Conservation (phyloP, 2,888 invertebrate genomes). For the Leptopilina syphax region DNA sequence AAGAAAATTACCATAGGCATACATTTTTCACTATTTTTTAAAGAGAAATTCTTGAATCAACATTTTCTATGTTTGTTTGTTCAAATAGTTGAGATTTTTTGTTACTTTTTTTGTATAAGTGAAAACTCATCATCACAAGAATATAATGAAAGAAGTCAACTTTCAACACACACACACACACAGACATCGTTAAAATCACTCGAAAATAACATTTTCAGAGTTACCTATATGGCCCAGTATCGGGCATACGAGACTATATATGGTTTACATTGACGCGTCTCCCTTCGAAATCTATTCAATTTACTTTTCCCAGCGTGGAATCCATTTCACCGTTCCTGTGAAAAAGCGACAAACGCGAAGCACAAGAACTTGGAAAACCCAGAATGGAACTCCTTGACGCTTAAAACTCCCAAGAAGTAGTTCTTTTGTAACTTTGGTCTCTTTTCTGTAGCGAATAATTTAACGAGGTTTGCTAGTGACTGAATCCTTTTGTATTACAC, state of each 20-base stretch:
- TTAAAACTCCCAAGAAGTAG: slow-evolving; percentile 21
- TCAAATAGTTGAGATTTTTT: too few relatives aligned
- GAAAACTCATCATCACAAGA: slow-evolving; percentile 11
- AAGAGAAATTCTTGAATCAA: too few relatives aligned
- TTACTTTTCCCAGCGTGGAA: slow-evolving; percentile 57
- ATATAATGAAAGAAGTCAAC: slow-evolving; percentile 22
- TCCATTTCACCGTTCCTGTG: slow-evolving; percentile 43
- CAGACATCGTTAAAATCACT: slow-evolving; percentile 30
- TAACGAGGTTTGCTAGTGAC: slow-evolving; percentile 18
- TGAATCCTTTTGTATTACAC: neutral
- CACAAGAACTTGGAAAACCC: slow-evolving; percentile 10
- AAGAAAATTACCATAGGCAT: too few relatives aligned
- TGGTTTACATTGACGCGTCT: neutral
- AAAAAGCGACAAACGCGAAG: slow-evolving; percentile 28
- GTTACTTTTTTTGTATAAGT: neutral
- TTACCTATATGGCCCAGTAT: slow-evolving; percentile 24
- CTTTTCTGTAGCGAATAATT: slow-evolving; percentile 25
- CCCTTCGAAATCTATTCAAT: slow-evolving; percentile 61
- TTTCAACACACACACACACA: slow-evolving; percentile 3
- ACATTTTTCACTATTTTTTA: too few relatives aligned
- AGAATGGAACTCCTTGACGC: slow-evolving; percentile 20
- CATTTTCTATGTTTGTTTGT: too few relatives aligned
- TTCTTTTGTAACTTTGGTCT: slow-evolving; percentile 27
- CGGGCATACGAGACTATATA: neutral
- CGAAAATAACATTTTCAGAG: slow-evolving; percentile 23